Evolutionary conservation across 2,797 vertebrate species (phyloP).

Genomic region (Cuculus canorus): DNA sequence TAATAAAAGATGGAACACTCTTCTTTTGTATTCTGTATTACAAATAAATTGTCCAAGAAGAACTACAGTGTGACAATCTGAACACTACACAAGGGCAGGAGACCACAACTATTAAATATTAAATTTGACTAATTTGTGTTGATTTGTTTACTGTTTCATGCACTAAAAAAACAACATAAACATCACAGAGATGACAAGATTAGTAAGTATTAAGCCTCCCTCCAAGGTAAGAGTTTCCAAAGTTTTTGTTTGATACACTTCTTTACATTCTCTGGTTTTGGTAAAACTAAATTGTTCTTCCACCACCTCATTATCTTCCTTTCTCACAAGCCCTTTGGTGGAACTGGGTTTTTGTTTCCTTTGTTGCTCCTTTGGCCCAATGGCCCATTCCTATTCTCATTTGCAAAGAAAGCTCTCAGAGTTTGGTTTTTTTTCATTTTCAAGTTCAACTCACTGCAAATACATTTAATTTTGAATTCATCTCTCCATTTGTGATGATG

Average conservation of each 20-base stretch:
- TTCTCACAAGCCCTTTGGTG: background rate
- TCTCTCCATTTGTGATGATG: background rate
- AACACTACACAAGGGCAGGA: background rate
- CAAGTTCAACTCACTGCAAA: background rate
- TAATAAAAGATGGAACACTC: background rate
- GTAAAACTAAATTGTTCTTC: background rate
- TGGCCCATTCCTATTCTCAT: background rate
- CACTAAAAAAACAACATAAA: background rate
- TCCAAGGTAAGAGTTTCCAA: background rate
- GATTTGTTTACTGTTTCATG: background rate
- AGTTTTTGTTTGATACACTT: background rate
- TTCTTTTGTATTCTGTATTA: background rate
- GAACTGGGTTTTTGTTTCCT: background rate
- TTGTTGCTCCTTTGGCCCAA: background rate
- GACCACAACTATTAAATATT: rapidly evolving
- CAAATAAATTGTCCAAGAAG: background rate
- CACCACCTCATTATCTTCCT: background rate
- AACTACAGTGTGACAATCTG: background rate
- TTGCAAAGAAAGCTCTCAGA: background rate
- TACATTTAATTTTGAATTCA: background rate
- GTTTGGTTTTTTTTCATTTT: background rate
- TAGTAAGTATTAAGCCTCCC: background rate
- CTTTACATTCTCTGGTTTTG: background rate
- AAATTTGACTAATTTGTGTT: background rate
- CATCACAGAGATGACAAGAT: background rate